These are phyloP conservation scores for Calephelis virginiensis DNA, from an alignment of 1,140 invertebrate genomes.

Conservation along the genomic window DNA sequence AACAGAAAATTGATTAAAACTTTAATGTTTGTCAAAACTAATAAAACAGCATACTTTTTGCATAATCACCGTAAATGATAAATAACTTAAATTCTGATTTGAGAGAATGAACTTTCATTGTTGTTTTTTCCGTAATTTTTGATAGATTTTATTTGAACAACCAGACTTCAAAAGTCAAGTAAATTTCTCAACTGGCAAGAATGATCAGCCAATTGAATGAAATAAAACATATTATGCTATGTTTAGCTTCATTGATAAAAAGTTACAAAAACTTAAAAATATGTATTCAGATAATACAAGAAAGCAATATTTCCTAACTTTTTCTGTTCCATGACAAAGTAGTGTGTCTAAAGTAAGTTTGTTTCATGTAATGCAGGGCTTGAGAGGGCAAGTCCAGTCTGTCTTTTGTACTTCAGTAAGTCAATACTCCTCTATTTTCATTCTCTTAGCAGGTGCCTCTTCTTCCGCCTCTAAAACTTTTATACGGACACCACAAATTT, in stretches of 20 bases:
- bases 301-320: constrained; percentile 1
- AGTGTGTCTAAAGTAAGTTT: constrained; percentile 20
- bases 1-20: neutral
- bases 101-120: too few relatives aligned
- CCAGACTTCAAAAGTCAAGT: too few relatives aligned
- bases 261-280: too few relatives aligned
- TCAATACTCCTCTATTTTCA: constrained; percentile 37
- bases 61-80: too few relatives aligned
- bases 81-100: too few relatives aligned
- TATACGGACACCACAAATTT: constrained; percentile 59
- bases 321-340: constrained; percentile 4
- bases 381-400: constrained; percentile 27
- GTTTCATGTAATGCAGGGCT: constrained; percentile 20
- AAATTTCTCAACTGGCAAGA: neutral
- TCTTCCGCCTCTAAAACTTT: constrained; percentile 59
- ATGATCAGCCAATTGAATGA: too few relatives aligned
- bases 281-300: too few relatives aligned
- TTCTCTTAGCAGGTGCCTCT: constrained; percentile 47
- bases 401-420: constrained; percentile 25
- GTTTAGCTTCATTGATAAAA: too few relatives aligned
- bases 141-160: too few relatives aligned
- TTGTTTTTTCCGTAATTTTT: too few relatives aligned
- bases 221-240: too few relatives aligned
- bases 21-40: neutral
- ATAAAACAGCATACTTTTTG: too few relatives aligned